Base-by-base conservation (phyloP, 1,140 invertebrate species). In the Drosophila nikananu region DNA sequence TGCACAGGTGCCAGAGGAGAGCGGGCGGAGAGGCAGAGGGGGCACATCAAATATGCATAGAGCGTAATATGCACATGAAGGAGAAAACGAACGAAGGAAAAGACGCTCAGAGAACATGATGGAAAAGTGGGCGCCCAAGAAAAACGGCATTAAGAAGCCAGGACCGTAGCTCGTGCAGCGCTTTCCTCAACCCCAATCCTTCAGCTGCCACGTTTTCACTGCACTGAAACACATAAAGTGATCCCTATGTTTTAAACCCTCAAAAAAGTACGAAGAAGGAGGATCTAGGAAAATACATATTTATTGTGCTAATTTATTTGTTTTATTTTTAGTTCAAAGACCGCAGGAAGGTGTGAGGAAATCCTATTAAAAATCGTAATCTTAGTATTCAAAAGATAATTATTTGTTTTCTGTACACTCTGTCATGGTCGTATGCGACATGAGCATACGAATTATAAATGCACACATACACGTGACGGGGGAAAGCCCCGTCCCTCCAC, bases 401-500 rank as follows among this genome's bases (percentile, higher is more conserved):
- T 23, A 52, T 61, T 61, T 49, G 25, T 30, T 66, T 66, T 15
- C 39, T 13, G 63, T 63, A 42, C 58, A 63, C 42, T 25, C 10
- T 49, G 62, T 72, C 75, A 68, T 25, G 54, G 60, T 65, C 81
- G 61, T 67, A 41, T 54, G 66, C 80, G 78, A 75, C 72, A 77
- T 71, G 61, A 83, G 67, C 77, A 83, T 63, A 87, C 74, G 74
- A 83, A 90, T 89, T 89, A 89, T 78, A 81, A 81, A 89, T 89
- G 66, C 83, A 86, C 64, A 80, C 58, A 77, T 37, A 73, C 30
- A 42, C 25, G 21, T 49, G 41, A 17, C 6, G 30, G n/a, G 59
- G 19, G n/a, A 73, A 35, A 57, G 57, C 32, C 46, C 66, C 23
- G 19, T 42, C 41, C 25, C 35, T 60, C 37, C 30, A 23, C 15